Evolutionary conservation across 1,140 invertebrate genomes (phyloP).

Genomic region (Megalopta genalis): DNA sequence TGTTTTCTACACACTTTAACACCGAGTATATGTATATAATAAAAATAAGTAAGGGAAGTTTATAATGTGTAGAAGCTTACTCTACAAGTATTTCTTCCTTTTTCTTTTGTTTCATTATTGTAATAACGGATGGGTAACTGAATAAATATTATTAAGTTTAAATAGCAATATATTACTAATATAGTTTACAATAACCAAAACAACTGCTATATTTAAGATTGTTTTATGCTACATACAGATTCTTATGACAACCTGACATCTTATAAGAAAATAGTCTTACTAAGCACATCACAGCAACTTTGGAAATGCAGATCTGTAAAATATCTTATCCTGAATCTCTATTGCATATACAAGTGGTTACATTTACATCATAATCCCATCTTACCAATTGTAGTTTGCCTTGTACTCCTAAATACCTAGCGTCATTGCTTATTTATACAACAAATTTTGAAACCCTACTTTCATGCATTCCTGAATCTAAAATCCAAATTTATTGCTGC

Average conservation of each 20-base stretch:
- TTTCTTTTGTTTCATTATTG: background rate
- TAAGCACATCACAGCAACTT: slow-evolving; percentile 73
- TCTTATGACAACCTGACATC: slow-evolving; percentile 56
- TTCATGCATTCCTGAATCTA: slow-evolving; percentile 20
- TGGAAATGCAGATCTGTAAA: slow-evolving; percentile 71
- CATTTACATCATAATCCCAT: slow-evolving; percentile 16
- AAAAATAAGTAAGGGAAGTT: slow-evolving; percentile 17
- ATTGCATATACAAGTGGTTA: slow-evolving; percentile 53
- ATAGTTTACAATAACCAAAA: slow-evolving; percentile 68
- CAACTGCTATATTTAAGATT: slow-evolving; percentile 56
- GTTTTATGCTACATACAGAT: slow-evolving; percentile 58
- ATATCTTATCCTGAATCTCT: slow-evolving; percentile 57
- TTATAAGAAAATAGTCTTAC: slow-evolving; percentile 72
- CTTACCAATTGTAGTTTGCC: slow-evolving; percentile 12
- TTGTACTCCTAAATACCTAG: slow-evolving; percentile 17
- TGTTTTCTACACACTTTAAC: background rate
- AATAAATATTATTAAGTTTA: slow-evolving; percentile 52
- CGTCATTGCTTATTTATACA: slow-evolving; percentile 29
- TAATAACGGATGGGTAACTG: slow-evolving; percentile 44
- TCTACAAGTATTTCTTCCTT: background rate
- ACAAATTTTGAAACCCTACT: slow-evolving; percentile 28
- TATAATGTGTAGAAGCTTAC: slow-evolving; percentile 8
- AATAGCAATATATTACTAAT: slow-evolving; percentile 67
- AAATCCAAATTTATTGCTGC: slow-evolving; percentile 25
- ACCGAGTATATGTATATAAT: background rate